phyloP scores from a whole-genome alignment of 2,113 vertebrate genomes.

The Atrichornis clamosus region DNA sequence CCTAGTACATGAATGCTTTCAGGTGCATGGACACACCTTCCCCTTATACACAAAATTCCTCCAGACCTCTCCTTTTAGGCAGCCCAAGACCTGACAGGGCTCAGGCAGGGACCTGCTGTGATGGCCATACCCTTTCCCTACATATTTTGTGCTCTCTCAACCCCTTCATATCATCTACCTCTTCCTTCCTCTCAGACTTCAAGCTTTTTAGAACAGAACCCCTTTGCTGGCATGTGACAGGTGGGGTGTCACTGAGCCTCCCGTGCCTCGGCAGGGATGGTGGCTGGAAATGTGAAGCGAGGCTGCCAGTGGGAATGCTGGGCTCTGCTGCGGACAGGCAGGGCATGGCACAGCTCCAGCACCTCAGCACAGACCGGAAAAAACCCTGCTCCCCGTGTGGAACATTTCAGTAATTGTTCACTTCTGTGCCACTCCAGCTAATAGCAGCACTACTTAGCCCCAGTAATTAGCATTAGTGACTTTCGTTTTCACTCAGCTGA shows the following conservation, averaged over 20 bases:
- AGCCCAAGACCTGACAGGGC: neutral
- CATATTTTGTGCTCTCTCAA: neutral
- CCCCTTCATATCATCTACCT: neutral
- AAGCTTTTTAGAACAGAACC: neutral
- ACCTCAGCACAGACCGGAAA: neutral
- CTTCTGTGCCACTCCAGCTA: neutral
- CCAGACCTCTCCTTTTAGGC: neutral
- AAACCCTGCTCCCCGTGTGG: accelerated
- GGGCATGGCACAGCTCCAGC: neutral
- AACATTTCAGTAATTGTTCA: neutral
- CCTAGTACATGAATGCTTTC: neutral
- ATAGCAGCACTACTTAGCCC: neutral
- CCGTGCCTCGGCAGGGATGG: neutral
- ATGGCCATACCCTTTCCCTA: neutral
- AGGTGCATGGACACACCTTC: neutral
- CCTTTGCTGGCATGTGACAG: neutral
- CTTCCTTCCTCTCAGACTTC: neutral
- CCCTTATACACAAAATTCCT: neutral
- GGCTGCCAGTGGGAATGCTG: neutral
- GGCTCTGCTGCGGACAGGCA: neutral
- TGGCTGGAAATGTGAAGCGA: neutral
- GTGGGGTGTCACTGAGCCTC: neutral
- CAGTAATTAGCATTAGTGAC: neutral
- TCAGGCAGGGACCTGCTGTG: neutral
- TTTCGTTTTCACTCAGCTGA: neutral